Percentiles rank a stretch among this genome's conserved stretches.
Evolutionary conservation across 35 echinoderm and acorn worm genomes (phyloP).

Genomic region (Apostichopus parvimensis): DNA sequence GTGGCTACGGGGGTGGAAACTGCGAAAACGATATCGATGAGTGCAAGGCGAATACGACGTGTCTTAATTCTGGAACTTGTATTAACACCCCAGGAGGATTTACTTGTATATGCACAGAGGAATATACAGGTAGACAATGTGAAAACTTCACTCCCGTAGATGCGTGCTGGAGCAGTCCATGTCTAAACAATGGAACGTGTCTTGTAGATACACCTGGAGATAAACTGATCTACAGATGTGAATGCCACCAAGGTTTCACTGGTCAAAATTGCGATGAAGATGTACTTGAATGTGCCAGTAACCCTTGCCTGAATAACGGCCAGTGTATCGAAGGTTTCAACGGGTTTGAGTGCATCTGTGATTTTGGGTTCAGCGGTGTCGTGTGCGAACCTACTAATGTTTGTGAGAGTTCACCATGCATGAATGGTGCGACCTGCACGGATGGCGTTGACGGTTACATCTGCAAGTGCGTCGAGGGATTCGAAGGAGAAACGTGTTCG

Average conservation of each 20-base stretch:
- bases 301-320: conserved; percentile 56
- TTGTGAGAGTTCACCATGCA: conserved; percentile 46
- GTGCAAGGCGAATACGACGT: not conserved
- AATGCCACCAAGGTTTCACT: conserved; percentile 27
- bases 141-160: not conserved
- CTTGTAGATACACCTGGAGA: not conserved
- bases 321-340: conserved; percentile 65
- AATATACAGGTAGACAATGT: not conserved
- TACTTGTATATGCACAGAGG: not conserved
- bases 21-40: conserved; percentile 41
- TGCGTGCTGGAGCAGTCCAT: not conserved
- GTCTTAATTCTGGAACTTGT: conserved; percentile 23
- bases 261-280: conserved; percentile 56
- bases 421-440: conserved; percentile 51
- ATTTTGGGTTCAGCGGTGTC: conserved; percentile 38
- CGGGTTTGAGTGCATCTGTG: conserved; percentile 59
- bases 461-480: conserved; percentile 52
- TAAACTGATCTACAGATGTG: conserved; percentile 30
- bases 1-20: conserved; percentile 35
- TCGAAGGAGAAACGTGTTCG: conserved; percentile 50
- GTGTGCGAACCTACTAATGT: conserved; percentile 23
- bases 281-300: conserved; percentile 62
- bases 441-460: conserved; percentile 52
- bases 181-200: conserved; percentile 16
- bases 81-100: not conserved